Conservation (phyloP, 2,797 vertebrate species). For the Epinephelus awoara region DNA sequence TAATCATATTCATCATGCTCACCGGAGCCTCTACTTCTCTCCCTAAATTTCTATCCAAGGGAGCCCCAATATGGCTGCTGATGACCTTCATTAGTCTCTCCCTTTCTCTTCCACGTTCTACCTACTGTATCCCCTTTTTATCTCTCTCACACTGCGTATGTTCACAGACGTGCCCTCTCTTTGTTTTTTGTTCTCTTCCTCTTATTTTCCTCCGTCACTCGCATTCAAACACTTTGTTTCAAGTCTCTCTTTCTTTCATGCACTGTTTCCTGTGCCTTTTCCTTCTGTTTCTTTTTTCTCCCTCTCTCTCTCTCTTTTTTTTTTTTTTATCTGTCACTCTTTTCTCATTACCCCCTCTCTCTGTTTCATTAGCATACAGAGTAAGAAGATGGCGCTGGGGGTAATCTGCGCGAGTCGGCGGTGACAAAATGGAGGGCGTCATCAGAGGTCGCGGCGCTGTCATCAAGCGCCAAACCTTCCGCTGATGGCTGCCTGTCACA, state of each 20-base stretch:
- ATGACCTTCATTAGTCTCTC: conserved; percentile 81
- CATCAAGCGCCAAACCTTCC: conserved; percentile 72
- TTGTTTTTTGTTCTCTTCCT: conserved; percentile 33
- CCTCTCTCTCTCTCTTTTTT: neutral
- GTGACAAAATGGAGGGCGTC: conserved; percentile 88
- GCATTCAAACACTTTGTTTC: conserved; percentile 56
- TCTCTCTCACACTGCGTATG: conserved; percentile 42
- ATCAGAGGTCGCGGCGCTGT: conserved; percentile 79
- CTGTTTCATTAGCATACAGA: conserved; percentile 86
- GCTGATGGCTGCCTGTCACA: conserved; percentile 78
- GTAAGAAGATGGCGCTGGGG: conserved; percentile 83
- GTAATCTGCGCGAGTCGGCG: conserved; percentile 79
- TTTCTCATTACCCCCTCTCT: conserved; percentile 76
- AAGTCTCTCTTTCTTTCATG: conserved; percentile 39
- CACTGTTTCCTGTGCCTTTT: conserved; percentile 35
- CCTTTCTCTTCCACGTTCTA: conserved; percentile 30
- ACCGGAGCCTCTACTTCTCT: conserved; percentile 56
- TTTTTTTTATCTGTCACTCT: conserved; percentile 70
- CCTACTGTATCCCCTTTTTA: conserved; percentile 60
- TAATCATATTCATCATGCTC: conserved; percentile 80
- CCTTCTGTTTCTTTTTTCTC: conserved; percentile 17
- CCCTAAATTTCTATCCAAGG: conserved; percentile 70
- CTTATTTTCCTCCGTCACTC: conserved; percentile 36
- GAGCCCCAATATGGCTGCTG: conserved; percentile 74
- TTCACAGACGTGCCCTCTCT: conserved; percentile 39